Evolutionary conservation across 2,797 vertebrate genomes (phyloP).

Genomic region (Periophthalmus magnuspinnatus): DNA sequence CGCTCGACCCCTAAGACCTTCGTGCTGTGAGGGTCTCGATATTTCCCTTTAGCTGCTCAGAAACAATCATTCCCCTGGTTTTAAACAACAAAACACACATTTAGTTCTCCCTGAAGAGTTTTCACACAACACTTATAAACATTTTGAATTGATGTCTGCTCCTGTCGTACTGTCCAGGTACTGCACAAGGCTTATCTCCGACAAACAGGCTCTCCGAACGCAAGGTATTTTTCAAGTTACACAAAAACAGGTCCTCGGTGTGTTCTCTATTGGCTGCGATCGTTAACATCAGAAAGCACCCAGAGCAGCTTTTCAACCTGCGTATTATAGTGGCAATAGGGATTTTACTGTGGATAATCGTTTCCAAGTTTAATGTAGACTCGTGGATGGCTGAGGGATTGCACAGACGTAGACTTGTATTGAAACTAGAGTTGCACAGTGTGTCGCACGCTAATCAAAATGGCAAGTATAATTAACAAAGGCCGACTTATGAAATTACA

Average conservation of each 20-base stretch:
- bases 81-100: background rate
- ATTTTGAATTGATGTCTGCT: background rate
- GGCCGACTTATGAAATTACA: no score
- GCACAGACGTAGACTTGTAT: background rate
- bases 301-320: background rate
- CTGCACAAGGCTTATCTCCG: constrained; percentile 29
- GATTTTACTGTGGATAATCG: background rate
- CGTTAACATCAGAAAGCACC: background rate
- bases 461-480: no score
- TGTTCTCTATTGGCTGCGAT: constrained; percentile 20
- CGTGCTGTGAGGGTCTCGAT: background rate
- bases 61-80: constrained; percentile 1
- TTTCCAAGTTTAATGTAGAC: background rate
- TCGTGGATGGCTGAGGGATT: no score
- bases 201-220: constrained; percentile 22
- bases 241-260: background rate
- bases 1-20: no score
- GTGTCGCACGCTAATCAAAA: no score
- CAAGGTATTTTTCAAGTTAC: constrained; percentile 16
- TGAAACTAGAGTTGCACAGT: no score
- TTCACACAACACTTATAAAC: constrained; percentile 9
- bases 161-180: constrained; percentile 6
- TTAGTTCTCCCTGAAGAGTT: constrained; percentile 8
- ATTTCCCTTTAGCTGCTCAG: no score
- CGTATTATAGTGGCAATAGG: background rate